These are phyloP conservation scores for Cantharis nigra DNA, from an alignment of 2,888 invertebrate species.

Conservation along the genomic window DNA sequence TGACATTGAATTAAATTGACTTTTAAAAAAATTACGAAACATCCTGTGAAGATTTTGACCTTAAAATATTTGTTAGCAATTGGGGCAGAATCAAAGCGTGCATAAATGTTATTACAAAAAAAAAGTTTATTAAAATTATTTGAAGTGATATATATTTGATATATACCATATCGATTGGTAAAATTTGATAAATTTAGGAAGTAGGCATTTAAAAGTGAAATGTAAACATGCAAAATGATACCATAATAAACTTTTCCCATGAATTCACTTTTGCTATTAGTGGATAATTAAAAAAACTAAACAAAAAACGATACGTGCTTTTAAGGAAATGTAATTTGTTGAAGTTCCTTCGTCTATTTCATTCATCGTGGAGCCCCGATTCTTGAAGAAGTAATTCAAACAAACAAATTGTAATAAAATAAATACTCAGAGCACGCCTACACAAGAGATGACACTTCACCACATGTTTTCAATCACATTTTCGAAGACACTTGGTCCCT, in stretches of 20 bases:
- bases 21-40: neutral
- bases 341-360: constrained; percentile 37
- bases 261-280: constrained; percentile 45
- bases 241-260: constrained; percentile 28
- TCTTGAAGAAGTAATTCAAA: constrained; percentile 48
- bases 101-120: no score
- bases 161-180: neutral
- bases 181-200: neutral
- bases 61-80: neutral
- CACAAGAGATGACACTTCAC: constrained; percentile 41
- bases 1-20: neutral
- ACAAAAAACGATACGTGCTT: constrained; percentile 51
- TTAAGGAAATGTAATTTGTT: constrained; percentile 46
- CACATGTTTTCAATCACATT: constrained; percentile 23
- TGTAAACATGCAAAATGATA: constrained; percentile 24
- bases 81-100: neutral
- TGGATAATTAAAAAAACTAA: constrained; percentile 34
- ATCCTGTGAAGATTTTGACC: neutral
- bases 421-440: constrained; percentile 37
- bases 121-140: no score
- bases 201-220: neutral
- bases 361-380: constrained; percentile 36
- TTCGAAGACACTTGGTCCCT: constrained; percentile 29
- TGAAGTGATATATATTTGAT: no score
- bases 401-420: constrained; percentile 47